Evolutionary conservation across 1,140 invertebrate species (phyloP), one percentile per base, ranked within the genome.

Genomic region (Atopsyche davidsoni): DNA sequence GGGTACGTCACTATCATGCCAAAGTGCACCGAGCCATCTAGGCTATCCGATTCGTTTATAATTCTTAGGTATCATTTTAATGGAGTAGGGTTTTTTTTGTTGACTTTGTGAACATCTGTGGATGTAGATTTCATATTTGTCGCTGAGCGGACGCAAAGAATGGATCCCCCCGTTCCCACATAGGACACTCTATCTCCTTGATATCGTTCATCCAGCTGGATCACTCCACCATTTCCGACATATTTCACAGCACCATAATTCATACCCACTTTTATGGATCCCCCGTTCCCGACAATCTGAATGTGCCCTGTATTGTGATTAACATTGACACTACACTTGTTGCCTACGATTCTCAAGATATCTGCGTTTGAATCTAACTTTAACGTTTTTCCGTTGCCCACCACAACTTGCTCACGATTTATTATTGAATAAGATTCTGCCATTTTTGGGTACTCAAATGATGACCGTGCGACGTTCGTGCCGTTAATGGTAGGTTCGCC

Each of bases 161-260:
- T 35, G 7, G 38, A 41, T 1, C 38, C 46, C 11, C 46, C 46
- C 2, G 2, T 32, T 2, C 46, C 46, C n/a, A 49, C 36, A 28
- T 49, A 49, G 16, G 32, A 22, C 17, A 49, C 46, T 14, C 34
- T 31, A 28, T 49, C 46, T 9, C 46, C 46, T 32, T 22, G 13
- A 28, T 19, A 34, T 11, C 46, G 36, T 39, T 49, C 36, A 2
- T 40, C 34, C 18, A 49, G 38, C 9, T 42, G 22, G 7, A 49
- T 40, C 13, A 28, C 28, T 22, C 46, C 46, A n/a, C 25, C 36
- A 22, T 49, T 41, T 2, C 46, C 46, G 6, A 49, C 38, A 39
- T 49, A 49, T 2, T 21, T 49, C 38, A 49, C 46, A 28, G 31
- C 38, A 18, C 46, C 46, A 39, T 41, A 49, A 35, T 49, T 49